Evolutionary conservation across 35 echinoderm and acorn worm genomes (phyloP).

Genomic region (Apostichopus parvimensis): DNA sequence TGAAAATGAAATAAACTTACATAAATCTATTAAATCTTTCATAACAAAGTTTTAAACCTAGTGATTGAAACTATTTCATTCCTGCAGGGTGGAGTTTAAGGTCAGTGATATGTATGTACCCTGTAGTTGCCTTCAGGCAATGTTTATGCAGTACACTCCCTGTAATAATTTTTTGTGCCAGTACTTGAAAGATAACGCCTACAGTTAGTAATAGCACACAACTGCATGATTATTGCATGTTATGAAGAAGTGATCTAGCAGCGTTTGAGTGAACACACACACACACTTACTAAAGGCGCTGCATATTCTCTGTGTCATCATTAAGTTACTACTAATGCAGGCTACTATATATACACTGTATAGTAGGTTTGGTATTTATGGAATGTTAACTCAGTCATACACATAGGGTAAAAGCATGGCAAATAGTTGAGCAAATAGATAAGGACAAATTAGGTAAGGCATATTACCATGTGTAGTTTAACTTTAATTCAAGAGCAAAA

Average conservation of each 20-base stretch:
- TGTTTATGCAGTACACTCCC: background rate
- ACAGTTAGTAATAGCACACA: no score
- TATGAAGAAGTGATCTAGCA: background rate
- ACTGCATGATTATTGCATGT: background rate
- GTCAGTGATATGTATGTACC: background rate
- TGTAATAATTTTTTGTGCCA: background rate
- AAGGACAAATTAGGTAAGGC: background rate
- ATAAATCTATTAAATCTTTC: no score
- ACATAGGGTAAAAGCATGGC: background rate
- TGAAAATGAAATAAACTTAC: no score
- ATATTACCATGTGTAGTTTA: background rate
- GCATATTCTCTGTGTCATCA: no score
- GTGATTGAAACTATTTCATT: background rate
- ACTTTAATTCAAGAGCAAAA: background rate
- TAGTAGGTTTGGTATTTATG: background rate
- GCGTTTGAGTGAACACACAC: background rate
- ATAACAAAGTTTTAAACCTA: background rate
- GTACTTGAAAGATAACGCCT: no score
- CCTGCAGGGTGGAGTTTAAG: background rate
- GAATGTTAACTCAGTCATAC: background rate
- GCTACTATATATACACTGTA: background rate
- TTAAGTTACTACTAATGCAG: background rate
- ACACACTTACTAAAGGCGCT: no score
- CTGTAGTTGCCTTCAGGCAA: background rate
- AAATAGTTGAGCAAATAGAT: constrained; percentile 1